Conservation (phyloP, 2,113 vertebrate genomes). For the Hippocampus mohnikei region DNA sequence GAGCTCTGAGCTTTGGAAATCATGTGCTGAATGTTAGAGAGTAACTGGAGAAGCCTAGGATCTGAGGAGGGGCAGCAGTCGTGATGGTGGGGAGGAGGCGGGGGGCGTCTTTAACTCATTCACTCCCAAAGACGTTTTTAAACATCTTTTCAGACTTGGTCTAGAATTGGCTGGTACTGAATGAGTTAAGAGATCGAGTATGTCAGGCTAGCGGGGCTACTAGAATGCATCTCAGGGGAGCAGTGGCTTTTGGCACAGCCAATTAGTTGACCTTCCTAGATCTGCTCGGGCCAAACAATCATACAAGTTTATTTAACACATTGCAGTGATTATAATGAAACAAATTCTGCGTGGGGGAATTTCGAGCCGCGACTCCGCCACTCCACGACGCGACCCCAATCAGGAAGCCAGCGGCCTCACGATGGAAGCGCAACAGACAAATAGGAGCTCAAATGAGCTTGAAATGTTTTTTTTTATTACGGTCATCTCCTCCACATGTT, state of each 20-base stretch:
- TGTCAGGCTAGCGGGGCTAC: constrained; percentile 18
- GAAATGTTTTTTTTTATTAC: too few species aligned
- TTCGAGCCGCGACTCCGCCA: not conserved
- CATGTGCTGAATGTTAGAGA: constrained; percentile 45
- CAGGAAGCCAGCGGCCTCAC: too few species aligned
- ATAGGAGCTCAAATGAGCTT: too few species aligned
- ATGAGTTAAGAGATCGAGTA: constrained; percentile 6
- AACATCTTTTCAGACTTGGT: too few species aligned
- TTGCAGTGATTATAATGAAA: not conserved
- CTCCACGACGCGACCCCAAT: not conserved
- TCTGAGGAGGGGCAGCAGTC: not conserved
- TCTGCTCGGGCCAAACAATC: not conserved
- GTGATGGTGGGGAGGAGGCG: not conserved
- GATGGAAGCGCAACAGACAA: too few species aligned
- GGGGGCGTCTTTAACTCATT: too few species aligned
- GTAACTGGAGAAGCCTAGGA: constrained; percentile 42
- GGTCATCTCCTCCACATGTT: too few species aligned
- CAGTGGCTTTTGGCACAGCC: not conserved
- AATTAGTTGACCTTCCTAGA: not conserved
- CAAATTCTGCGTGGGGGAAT: not conserved
- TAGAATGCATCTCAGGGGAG: not conserved
- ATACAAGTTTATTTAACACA: not conserved
- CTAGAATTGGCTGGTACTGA: too few species aligned
- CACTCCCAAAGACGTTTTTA: too few species aligned
- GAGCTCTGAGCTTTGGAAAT: constrained; percentile 22